These are phyloP conservation scores for Paedocypris micromegethes DNA, from an alignment of 2,797 vertebrate genomes.

Conservation along the genomic window DNA sequence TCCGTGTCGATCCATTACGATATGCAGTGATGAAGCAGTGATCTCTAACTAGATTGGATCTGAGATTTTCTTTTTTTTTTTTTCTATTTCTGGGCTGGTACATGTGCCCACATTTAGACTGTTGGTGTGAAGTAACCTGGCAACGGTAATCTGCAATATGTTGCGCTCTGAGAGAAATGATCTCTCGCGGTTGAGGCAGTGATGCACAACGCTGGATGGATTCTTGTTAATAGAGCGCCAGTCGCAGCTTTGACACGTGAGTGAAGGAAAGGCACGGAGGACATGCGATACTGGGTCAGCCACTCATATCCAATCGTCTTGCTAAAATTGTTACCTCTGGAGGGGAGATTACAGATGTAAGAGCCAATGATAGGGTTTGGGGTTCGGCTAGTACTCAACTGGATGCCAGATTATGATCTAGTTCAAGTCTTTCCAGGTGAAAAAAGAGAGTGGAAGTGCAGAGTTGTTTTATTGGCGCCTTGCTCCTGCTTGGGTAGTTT, in stretches of 20 bases:
- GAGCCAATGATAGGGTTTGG: conserved; percentile 36
- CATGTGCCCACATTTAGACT: conserved; percentile 20
- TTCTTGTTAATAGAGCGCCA: conserved; percentile 28
- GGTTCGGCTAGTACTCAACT: conserved; percentile 27
- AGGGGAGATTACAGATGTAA: conserved; percentile 37
- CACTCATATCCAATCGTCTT: conserved; percentile 32
- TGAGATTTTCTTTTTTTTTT: conserved; percentile 19
- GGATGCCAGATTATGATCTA: conserved; percentile 17
- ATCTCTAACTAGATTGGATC: conserved; percentile 32
- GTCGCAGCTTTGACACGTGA: conserved; percentile 27
- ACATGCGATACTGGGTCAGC: conserved; percentile 41
- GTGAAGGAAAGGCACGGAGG: conserved; percentile 29
- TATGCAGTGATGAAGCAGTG: conserved; percentile 1
- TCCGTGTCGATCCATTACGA: conserved; percentile 25
- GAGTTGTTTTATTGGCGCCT: conserved; percentile 3
- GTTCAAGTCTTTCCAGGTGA: conserved; percentile 20
- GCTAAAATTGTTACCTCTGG: conserved; percentile 45
- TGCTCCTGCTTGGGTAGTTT: conserved; percentile 17
- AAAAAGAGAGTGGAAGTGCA: neutral
- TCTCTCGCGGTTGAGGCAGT: conserved; percentile 27
- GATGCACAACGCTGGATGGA: conserved; percentile 33
- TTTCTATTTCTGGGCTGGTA: conserved; percentile 19
- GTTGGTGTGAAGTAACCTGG: conserved; percentile 34
- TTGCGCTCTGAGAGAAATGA: conserved; percentile 28
- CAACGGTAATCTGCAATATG: conserved; percentile 41